Evolutionary conservation across 2,113 vertebrate species (phyloP).

Genomic region (Eudyptes chrysolophus): DNA sequence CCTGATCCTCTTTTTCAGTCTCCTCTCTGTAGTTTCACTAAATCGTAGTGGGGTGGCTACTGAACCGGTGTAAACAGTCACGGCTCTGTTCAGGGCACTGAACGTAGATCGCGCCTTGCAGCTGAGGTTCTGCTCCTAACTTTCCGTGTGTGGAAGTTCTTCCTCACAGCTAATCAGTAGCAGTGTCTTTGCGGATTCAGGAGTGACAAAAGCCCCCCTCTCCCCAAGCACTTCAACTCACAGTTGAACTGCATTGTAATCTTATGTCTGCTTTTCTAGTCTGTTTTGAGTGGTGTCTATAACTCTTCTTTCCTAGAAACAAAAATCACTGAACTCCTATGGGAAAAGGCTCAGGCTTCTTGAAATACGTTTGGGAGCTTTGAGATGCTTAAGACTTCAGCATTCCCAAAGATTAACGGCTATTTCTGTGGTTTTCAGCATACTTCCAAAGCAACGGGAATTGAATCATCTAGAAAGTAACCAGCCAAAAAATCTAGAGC

Average conservation of each 20-base stretch:
- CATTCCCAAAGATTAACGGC: neutral
- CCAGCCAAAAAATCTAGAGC: constrained; percentile 30
- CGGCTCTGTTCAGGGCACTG: neutral
- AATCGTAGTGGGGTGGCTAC: neutral
- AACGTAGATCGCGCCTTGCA: neutral
- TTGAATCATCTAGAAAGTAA: constrained; percentile 36
- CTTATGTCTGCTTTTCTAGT: neutral
- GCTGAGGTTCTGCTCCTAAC: neutral
- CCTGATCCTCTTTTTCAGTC: neutral
- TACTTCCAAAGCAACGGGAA: constrained; percentile 7
- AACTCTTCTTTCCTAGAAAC: constrained; percentile 8
- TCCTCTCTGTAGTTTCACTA: neutral
- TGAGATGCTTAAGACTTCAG: neutral
- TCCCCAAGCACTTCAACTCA: neutral
- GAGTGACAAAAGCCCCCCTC: neutral
- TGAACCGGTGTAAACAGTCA: neutral
- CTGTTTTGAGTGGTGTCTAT: neutral
- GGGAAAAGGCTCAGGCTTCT: neutral
- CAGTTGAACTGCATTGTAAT: neutral
- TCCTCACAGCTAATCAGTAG: neutral
- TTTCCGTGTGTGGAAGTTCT: neutral
- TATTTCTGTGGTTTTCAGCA: constrained; percentile 36
- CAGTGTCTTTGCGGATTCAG: neutral
- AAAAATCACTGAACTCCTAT: neutral
- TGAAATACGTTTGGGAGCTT: constrained; percentile 7